Base-by-base conservation (phyloP, 2,113 vertebrate species). In the Rhizomys pruinosus region DNA sequence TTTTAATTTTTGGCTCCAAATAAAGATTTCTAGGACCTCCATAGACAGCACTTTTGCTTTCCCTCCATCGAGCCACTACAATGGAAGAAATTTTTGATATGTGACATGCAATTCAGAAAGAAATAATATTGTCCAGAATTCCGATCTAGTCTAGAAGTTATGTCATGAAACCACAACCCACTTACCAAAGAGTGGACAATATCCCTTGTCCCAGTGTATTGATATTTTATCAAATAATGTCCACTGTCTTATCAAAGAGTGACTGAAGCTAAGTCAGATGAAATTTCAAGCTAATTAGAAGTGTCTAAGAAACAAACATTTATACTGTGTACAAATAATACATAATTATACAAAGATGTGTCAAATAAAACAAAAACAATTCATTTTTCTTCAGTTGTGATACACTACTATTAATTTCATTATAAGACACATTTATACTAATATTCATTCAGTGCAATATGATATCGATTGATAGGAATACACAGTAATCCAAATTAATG, bases 241-340 rank as follows among this genome's bases (percentile, higher is more conserved):
- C 57, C 39, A 42, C 37, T 61, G 5, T 89, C 71, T 93, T 44
- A n/a, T n/a, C n/a, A n/a, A n/a, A n/a, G n/a, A n/a, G n/a, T 23
- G 1, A 68, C n/a, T 91, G 37, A 84, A 12, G 1, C 86, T 71
- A 73, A 64, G 3, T 87, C 44, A 84, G 2, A 66, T 88, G 23
- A 95, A 57, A 22, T 47, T 81, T 79, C 13, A 92, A 3, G 55
- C 25, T 76, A 93, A 78, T 74, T 37, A 84, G 47, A n/a, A 19
- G 2, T 69, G 73, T 52, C 25, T 73, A 27, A n/a, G 34, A 79
- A 77, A 77, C 12, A 87, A 88, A 12, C 37, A 5, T 74, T 87
- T n/a, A 42, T 55, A 25, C 17, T 77, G 1, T 90, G 3, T 44
- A 37, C 59, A 82, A 69, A 32, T 15, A n/a, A 3, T 55, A 1